Conservation (phyloP, 2,888 invertebrate genomes). For the Drosophila colorata region DNA sequence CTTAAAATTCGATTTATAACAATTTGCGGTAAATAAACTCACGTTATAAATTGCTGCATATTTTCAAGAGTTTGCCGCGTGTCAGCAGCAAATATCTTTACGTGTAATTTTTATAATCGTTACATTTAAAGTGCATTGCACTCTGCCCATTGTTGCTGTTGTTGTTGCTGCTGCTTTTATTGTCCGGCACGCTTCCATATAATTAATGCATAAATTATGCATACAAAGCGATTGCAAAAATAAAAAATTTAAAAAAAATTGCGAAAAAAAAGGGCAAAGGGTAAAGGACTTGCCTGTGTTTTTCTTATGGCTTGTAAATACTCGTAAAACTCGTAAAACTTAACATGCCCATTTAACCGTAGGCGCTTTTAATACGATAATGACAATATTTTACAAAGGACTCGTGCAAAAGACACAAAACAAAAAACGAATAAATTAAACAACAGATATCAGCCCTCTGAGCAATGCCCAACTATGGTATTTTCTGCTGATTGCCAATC, state of each 20-base stretch:
- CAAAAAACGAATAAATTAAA: background rate
- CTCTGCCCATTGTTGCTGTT: slow-evolving; percentile 29
- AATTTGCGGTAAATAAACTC: slow-evolving; percentile 81
- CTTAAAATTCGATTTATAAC: slow-evolving; percentile 80
- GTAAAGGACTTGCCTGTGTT: slow-evolving; percentile 32
- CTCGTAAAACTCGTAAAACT: slow-evolving; percentile 56
- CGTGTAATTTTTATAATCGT: slow-evolving; percentile 53
- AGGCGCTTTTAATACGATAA: slow-evolving; percentile 72
- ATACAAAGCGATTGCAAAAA: slow-evolving; percentile 59
- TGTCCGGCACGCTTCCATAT: slow-evolving; percentile 48
- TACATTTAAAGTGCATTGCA: slow-evolving; percentile 61
- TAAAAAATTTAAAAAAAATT: slow-evolving; percentile 8
- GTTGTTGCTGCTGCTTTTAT: slow-evolving; percentile 23
- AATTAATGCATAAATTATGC: slow-evolving; percentile 75
- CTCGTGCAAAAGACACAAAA: slow-evolving; percentile 34
- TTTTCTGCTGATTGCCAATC: background rate
- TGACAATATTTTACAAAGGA: slow-evolving; percentile 73
- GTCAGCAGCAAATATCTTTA: slow-evolving; percentile 60
- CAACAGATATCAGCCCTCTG: slow-evolving; percentile 1
- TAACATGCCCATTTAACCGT: slow-evolving; percentile 70
- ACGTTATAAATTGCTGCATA: slow-evolving; percentile 65
- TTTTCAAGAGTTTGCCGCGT: slow-evolving; percentile 48
- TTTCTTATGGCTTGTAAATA: slow-evolving; percentile 61
- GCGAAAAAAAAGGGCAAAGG: background rate
- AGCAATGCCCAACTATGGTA: background rate